These are phyloP conservation scores for Acanthurus leucopareius DNA, from an alignment of 2,797 vertebrate species.

Conservation along the genomic window DNA sequence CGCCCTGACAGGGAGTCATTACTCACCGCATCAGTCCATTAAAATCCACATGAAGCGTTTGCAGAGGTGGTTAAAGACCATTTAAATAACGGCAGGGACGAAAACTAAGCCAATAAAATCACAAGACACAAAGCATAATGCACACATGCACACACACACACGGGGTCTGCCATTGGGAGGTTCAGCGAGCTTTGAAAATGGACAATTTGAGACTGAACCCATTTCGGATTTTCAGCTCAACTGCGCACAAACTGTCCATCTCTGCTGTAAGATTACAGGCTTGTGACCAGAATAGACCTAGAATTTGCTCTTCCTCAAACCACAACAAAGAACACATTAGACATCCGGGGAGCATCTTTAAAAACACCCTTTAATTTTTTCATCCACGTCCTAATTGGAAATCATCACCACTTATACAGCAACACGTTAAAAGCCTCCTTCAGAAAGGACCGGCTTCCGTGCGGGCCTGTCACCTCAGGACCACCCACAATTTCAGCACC, in stretches of 20 bases:
- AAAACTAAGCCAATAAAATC: constrained; percentile 69
- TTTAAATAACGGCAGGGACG: constrained; percentile 67
- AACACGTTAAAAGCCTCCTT: constrained; percentile 1
- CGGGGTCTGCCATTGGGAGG: background rate
- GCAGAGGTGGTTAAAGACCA: constrained; percentile 66
- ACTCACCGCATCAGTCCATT: constrained; percentile 78
- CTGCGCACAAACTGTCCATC: constrained; percentile 20
- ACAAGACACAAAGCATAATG: constrained; percentile 30
- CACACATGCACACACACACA: background rate
- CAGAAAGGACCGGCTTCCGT: constrained; percentile 48
- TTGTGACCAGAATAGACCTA: constrained; percentile 50
- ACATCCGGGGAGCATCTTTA: constrained; percentile 38
- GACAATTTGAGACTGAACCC: constrained; percentile 41
- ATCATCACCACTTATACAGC: constrained; percentile 11
- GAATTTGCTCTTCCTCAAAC: constrained; percentile 46
- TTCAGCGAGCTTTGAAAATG: constrained; percentile 48
- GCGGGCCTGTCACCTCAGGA: constrained; percentile 69
- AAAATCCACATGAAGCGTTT: constrained; percentile 78
- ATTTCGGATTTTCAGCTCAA: constrained; percentile 50
- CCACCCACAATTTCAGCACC: constrained; percentile 74
- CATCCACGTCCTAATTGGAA: constrained; percentile 18
- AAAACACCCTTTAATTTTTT: constrained; percentile 55
- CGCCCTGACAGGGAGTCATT: constrained; percentile 70
- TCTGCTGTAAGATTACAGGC: constrained; percentile 55
- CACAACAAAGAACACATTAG: constrained; percentile 35